These are phyloP conservation scores for Brenthis daphne DNA, from an alignment of 2,888 invertebrate species.

Conservation along the genomic window DNA sequence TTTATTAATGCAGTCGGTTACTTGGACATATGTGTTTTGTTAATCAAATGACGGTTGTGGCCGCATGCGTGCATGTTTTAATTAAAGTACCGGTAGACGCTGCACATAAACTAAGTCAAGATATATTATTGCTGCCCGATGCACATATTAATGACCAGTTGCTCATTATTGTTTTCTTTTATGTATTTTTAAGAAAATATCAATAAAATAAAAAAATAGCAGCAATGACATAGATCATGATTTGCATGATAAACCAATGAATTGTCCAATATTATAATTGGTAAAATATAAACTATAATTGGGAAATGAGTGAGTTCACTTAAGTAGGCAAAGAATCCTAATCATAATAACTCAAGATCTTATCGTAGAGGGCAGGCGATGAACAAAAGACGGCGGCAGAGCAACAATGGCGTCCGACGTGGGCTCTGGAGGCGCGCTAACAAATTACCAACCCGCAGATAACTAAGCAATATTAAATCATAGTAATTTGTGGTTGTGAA, in stretches of 20 bases:
- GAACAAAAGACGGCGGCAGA: slow-evolving; percentile 76
- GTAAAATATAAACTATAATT: slow-evolving; percentile 72
- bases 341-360: slow-evolving; percentile 82
- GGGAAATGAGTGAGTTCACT: slow-evolving; percentile 74
- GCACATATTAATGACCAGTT: neutral
- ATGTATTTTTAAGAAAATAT: too few relatives aligned
- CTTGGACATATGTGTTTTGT: slow-evolving; percentile 57
- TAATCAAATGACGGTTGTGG: slow-evolving; percentile 50
- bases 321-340: slow-evolving; percentile 80
- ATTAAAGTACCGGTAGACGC: slow-evolving; percentile 31
- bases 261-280: slow-evolving; percentile 46
- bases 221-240: too few relatives aligned
- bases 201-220: too few relatives aligned
- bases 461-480: slow-evolving; percentile 83
- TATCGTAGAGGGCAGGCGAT: slow-evolving; percentile 75
- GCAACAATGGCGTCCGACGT: slow-evolving; percentile 76
- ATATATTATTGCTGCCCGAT: slow-evolving; percentile 6
- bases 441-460: slow-evolving; percentile 80
- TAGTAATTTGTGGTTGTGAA: slow-evolving; percentile 80
- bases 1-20: slow-evolving; percentile 73
- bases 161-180: too few relatives aligned
- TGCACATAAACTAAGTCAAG: slow-evolving; percentile 19
- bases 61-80: slow-evolving; percentile 32
- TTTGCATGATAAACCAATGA: neutral
- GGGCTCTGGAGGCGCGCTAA: slow-evolving; percentile 71